Evolutionary conservation across 2,797 vertebrate species (phyloP).

Genomic region (Loriculus beryllinus): DNA sequence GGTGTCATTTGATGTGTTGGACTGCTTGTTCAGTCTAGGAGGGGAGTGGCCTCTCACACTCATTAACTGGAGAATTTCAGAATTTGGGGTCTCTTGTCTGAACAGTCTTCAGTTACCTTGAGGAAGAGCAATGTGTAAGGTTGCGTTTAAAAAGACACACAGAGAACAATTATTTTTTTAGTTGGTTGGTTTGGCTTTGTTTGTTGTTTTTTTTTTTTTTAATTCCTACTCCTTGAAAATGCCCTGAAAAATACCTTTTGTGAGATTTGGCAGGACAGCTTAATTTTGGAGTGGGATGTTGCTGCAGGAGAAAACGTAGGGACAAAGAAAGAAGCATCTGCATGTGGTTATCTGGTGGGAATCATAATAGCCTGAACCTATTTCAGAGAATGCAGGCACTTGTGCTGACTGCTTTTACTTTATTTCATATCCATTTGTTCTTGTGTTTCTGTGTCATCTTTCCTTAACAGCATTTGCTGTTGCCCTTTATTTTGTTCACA

Average conservation of each 20-base stretch:
- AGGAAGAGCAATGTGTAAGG: not conserved
- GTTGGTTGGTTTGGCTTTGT: not conserved
- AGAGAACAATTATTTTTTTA: not conserved
- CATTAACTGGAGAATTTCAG: not conserved
- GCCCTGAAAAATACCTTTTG: not conserved
- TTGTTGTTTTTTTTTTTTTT: not conserved
- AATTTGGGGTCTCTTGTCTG: not conserved
- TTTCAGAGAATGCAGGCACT: not conserved
- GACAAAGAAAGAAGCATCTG: not conserved
- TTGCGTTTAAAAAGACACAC: not conserved
- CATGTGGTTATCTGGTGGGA: not conserved
- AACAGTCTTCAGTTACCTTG: not conserved
- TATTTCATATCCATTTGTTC: not conserved
- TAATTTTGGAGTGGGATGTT: not conserved
- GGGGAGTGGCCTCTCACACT: not conserved
- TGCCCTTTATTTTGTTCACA: not conserved
- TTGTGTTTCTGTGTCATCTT: not conserved
- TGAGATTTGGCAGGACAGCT: not conserved
- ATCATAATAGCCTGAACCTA: fast-evolving
- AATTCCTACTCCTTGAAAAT: not conserved
- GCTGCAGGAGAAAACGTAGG: not conserved
- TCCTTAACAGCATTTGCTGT: not conserved
- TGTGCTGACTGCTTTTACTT: not conserved
- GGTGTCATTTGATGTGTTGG: not conserved
- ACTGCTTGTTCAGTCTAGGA: not conserved